A percentile compares a stretch with the other conserved stretches of the same genome.
Conservation (phyloP, 2,113 vertebrate species). For the Menura novaehollandiae region DNA sequence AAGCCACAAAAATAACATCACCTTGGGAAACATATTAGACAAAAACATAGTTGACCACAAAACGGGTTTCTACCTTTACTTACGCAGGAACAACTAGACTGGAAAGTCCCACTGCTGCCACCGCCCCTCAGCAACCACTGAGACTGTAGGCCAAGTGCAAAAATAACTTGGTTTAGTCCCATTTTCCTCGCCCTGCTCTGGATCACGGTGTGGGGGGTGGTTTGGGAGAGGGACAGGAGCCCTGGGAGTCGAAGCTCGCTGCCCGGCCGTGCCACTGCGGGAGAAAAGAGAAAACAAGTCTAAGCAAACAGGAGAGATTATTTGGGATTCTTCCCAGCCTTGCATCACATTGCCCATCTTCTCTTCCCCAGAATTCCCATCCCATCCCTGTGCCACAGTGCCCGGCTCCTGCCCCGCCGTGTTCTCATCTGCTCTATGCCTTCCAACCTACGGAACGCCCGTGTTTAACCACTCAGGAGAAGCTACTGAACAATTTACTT, state of each 20-base stretch:
- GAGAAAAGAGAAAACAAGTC: neutral
- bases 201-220: slow-evolving; percentile 88
- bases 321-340: neutral
- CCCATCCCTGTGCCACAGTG: neutral
- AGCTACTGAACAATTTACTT: neutral
- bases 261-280: slow-evolving; percentile 93
- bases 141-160: slow-evolving; percentile 47
- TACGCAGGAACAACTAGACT: slow-evolving; percentile 10
- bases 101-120: neutral
- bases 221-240: slow-evolving; percentile 92
- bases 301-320: neutral
- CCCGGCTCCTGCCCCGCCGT: neutral
- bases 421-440: neutral
- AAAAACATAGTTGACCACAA: slow-evolving; percentile 62
- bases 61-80: slow-evolving; percentile 61
- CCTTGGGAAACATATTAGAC: slow-evolving; percentile 70
- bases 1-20: slow-evolving; percentile 65
- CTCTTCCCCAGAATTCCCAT: neutral
- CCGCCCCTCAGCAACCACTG: neutral
- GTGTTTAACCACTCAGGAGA: neutral
- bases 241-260: slow-evolving; percentile 95
- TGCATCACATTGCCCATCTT: neutral
- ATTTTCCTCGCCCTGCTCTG: neutral
- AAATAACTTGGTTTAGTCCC: slow-evolving; percentile 40
- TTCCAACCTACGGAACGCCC: accelerated